Percentiles rank a stretch among this genome's conserved stretches.
Conservation (phyloP, 2,113 vertebrate genomes). For the Neogobius melanostomus region DNA sequence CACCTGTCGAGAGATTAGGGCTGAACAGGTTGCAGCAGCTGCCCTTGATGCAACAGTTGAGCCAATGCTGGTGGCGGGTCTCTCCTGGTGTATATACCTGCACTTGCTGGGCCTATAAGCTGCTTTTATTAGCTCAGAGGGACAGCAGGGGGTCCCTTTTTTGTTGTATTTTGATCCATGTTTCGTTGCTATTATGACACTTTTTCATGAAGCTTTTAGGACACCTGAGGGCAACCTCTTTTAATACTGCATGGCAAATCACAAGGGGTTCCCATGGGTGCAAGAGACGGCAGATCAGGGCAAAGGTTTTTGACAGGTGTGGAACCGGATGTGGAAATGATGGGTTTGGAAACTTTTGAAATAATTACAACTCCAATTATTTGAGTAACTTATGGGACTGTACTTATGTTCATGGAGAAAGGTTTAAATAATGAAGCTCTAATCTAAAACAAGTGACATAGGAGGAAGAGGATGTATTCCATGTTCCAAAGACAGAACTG, state of each 20-base stretch:
- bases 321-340: background rate
- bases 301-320: background rate
- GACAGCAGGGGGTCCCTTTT: slow-evolving; percentile 42
- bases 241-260: slow-evolving; percentile 7
- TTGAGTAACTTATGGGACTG: too few relatives aligned
- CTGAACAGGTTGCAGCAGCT: slow-evolving; percentile 55
- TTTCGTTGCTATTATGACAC: too few relatives aligned
- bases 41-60: slow-evolving; percentile 44
- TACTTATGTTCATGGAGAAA: too few relatives aligned
- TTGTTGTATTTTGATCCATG: too few relatives aligned
- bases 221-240: slow-evolving; percentile 43
- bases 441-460: too few relatives aligned
- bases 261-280: background rate
- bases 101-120: slow-evolving; percentile 30
- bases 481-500: too few relatives aligned
- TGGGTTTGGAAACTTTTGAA: background rate
- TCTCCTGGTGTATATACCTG: slow-evolving; percentile 23
- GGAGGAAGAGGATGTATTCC: too few relatives aligned
- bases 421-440: too few relatives aligned
- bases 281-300: background rate
- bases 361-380: too few relatives aligned
- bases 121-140: slow-evolving; percentile 17
- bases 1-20: slow-evolving; percentile 13
- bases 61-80: slow-evolving; percentile 23
- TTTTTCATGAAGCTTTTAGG: too few relatives aligned